Evolutionary conservation across 2,113 vertebrate genomes (phyloP).

Genomic region (Bungarus multicinctus): DNA sequence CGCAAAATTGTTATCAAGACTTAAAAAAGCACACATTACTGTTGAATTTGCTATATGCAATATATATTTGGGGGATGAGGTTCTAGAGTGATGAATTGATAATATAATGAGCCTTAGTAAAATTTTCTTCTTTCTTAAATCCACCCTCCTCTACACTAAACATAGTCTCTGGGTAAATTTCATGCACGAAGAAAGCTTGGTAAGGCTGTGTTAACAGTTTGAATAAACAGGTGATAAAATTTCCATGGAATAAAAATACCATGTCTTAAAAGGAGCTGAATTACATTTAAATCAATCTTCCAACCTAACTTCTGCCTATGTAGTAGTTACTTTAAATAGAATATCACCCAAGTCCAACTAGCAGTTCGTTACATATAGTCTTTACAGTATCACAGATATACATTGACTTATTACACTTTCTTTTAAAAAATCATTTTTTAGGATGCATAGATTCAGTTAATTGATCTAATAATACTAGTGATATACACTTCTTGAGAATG

Average conservation of each 20-base stretch:
- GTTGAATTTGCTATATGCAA: too few species aligned
- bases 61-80: background rate
- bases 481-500: background rate
- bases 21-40: conserved; percentile 6
- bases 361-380: background rate
- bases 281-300: background rate
- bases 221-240: background rate
- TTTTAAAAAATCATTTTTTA: background rate
- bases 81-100: background rate
- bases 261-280: background rate
- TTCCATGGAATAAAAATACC: background rate
- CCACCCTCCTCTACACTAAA: background rate
- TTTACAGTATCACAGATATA: background rate
- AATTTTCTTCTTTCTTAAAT: background rate
- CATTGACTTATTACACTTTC: background rate
- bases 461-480: background rate
- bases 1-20: background rate
- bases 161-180: background rate
- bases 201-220: background rate
- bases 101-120: background rate
- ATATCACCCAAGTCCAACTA: background rate
- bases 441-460: background rate
- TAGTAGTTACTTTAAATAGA: background rate
- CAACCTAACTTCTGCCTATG: background rate
- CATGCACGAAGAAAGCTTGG: background rate